These are phyloP conservation scores for Pristionchus mayeri DNA, from an alignment of 2,888 invertebrate genomes.

Conservation along the genomic window DNA sequence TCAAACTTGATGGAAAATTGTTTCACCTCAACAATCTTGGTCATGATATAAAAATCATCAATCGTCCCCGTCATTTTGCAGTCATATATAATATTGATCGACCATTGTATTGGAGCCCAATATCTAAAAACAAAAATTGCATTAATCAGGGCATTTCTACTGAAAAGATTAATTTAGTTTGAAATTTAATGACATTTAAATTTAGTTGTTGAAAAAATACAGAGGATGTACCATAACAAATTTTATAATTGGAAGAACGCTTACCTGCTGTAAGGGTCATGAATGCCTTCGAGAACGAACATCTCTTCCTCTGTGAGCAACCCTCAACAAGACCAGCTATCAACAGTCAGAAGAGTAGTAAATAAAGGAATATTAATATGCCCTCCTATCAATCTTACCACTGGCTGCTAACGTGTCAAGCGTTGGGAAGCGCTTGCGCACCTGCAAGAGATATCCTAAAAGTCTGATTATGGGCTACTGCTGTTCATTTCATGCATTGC, in stretches of 20 bases:
- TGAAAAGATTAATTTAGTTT: too few relatives aligned
- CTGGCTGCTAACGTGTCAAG: constrained; percentile 65
- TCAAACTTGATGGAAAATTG: background rate
- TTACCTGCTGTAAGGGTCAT: constrained; percentile 67
- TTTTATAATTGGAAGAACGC: background rate
- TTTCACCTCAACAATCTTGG: constrained; percentile 65
- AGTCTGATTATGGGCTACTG: too few relatives aligned
- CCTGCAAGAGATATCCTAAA: too few relatives aligned
- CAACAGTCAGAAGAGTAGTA: background rate
- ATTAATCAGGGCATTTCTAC: too few relatives aligned
- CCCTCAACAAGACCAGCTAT: constrained; percentile 53
- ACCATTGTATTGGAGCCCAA: constrained; percentile 68
- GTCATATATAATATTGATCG: constrained; percentile 62
- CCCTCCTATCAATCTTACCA: constrained; percentile 42
- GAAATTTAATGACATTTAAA: too few relatives aligned
- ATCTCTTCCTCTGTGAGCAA: constrained; percentile 66
- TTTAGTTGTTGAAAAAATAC: too few relatives aligned
- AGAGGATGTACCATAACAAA: background rate
- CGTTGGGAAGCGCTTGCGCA: constrained; percentile 66
- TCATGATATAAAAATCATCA: constrained; percentile 68
- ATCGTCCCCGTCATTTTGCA: constrained; percentile 62
- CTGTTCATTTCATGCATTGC: too few relatives aligned
- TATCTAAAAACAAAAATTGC: constrained; percentile 52
- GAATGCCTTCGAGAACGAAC: constrained; percentile 66
- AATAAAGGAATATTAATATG: background rate